These are phyloP conservation scores for Calvadosia cruxmelitensis DNA, from an alignment of 30 jellyfish, hydroid and myxozoan genomes.

Conservation along the genomic window DNA sequence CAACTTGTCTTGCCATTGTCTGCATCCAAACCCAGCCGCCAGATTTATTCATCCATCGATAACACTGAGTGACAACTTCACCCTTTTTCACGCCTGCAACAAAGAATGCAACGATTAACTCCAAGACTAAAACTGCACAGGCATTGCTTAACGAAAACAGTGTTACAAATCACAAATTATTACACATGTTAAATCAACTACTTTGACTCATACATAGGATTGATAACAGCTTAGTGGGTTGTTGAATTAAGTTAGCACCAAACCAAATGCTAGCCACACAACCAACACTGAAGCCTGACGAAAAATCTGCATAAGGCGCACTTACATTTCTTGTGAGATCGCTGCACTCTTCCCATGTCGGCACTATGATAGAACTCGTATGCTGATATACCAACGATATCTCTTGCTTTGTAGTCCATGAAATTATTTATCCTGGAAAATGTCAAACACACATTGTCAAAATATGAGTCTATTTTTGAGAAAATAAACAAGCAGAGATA, in stretches of 20 bases:
- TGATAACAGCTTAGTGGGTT: too few relatives aligned
- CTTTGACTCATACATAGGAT: too few relatives aligned
- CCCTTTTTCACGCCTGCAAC: slow-evolving; percentile 21
- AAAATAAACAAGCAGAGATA: too few relatives aligned
- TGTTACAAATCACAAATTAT: too few relatives aligned
- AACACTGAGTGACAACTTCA: slow-evolving; percentile 8
- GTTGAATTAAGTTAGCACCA: too few relatives aligned
- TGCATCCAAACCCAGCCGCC: slow-evolving; percentile 60
- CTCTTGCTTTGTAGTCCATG: slow-evolving; percentile 25
- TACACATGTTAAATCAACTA: not conserved
- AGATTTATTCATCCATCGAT: slow-evolving; percentile 41
- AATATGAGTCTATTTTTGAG: not conserved
- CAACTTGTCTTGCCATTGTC: slow-evolving; percentile 17
- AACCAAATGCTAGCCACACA: too few relatives aligned
- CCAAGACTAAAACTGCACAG: too few relatives aligned
- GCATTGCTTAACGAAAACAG: too few relatives aligned
- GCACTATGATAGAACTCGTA: slow-evolving; percentile 27
- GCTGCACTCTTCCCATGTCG: slow-evolving; percentile 22
- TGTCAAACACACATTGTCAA: not conserved
- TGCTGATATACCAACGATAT: slow-evolving; percentile 36
- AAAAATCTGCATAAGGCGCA: too few relatives aligned
- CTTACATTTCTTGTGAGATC: slow-evolving; percentile 29
- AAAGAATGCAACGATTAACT: not conserved
- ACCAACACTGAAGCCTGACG: too few relatives aligned
- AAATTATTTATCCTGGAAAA: slow-evolving; percentile 15